Evolutionary conservation across 1,140 invertebrate genomes (phyloP).

Genomic region (Paracyclopina nana): DNA sequence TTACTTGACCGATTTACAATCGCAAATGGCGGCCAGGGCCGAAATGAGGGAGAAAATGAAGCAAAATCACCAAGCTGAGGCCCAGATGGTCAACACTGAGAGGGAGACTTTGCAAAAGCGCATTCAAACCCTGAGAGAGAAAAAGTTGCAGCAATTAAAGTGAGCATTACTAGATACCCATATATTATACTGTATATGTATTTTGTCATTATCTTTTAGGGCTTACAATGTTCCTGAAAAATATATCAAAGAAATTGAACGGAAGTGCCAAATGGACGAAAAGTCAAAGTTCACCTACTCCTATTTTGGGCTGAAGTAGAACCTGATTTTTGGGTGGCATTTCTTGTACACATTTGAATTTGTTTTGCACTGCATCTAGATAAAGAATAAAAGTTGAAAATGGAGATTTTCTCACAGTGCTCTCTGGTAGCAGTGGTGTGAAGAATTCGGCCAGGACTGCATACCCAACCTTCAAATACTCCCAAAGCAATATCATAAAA

Average conservation of each 20-base stretch:
- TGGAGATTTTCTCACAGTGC: no score
- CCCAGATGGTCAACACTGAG: neutral
- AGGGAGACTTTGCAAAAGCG: neutral
- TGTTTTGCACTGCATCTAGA: no score
- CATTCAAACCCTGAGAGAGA: neutral
- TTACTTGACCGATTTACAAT: neutral
- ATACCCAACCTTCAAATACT: no score
- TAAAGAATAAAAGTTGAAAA: no score
- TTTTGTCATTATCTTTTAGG: neutral
- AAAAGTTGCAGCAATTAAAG: neutral
- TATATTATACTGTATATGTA: neutral
- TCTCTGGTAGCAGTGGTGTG: no score
- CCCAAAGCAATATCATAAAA: no score
- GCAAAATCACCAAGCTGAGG: neutral
- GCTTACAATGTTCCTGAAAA: conserved; percentile 1
- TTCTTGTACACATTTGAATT: neutral
- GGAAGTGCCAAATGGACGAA: neutral
- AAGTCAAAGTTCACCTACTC: neutral
- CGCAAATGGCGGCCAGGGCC: neutral
- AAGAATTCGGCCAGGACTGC: no score
- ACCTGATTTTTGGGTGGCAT: neutral
- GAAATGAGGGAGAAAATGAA: conserved; percentile 3
- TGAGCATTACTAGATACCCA: neutral
- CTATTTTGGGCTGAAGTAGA: neutral
- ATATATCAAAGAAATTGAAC: conserved; percentile 2